Percentiles rank a stretch among this genome's conserved stretches.
phyloP scores from a whole-genome alignment of 2,797 vertebrate species.

The Strix occidentalis region DNA sequence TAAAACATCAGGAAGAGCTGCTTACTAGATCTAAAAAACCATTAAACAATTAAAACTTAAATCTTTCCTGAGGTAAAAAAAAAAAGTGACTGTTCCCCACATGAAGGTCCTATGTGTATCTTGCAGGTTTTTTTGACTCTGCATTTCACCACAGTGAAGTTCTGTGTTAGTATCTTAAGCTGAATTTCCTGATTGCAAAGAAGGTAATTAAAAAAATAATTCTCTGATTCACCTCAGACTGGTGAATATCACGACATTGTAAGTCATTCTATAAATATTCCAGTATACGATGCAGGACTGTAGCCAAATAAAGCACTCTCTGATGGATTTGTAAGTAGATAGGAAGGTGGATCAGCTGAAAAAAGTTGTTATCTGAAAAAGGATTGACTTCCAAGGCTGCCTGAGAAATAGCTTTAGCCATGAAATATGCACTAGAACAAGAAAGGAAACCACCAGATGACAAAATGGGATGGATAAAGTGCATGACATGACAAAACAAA shows the following conservation, averaged over 20 bases:
- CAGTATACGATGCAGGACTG: neutral
- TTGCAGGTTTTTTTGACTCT: neutral
- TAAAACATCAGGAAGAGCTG: neutral
- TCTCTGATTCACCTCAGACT: neutral
- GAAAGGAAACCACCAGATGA: constrained; percentile 43
- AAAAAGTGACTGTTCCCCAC: neutral
- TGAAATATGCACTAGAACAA: constrained; percentile 38
- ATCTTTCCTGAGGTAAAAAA: neutral
- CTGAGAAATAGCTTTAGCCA: constrained; percentile 36
- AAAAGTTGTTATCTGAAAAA: constrained; percentile 45
- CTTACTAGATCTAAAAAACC: neutral
- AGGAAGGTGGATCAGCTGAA: constrained; percentile 16
- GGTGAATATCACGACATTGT: neutral
- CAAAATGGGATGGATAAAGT: constrained; percentile 51
- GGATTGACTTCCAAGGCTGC: constrained; percentile 20
- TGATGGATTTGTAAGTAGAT: neutral
- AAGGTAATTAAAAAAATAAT: neutral
- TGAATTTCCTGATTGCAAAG: neutral
- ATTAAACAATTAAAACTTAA: neutral
- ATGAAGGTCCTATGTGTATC: neutral
- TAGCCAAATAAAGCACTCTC: neutral
- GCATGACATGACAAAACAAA: constrained; percentile 42
- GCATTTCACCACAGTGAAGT: neutral
- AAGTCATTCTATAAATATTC: constrained; percentile 9
- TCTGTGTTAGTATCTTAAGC: neutral